Percentiles rank a stretch among this genome's conserved stretches.
Conservation (phyloP, 1,140 invertebrate genomes). For the Danaus plexippus region DNA sequence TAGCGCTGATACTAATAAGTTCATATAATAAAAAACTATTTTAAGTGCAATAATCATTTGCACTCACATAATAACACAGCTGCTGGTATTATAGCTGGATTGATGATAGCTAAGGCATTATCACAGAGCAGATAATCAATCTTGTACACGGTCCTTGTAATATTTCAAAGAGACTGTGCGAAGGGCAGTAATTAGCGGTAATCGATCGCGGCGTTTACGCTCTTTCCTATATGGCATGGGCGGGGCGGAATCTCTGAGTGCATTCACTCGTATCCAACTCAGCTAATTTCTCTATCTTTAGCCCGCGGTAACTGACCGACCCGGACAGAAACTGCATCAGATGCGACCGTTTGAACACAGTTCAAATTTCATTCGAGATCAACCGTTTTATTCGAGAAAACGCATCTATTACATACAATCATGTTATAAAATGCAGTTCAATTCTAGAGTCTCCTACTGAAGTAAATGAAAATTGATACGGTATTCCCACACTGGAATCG, state of each 20-base stretch:
- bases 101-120: slow-evolving; percentile 15
- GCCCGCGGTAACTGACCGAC: slow-evolving; percentile 63
- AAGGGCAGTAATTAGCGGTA: slow-evolving; percentile 60
- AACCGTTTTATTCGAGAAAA: no score
- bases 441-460: no score
- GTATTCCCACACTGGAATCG: slow-evolving; percentile 29
- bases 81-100: slow-evolving; percentile 10
- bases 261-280: slow-evolving; percentile 52
- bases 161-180: slow-evolving; percentile 39
- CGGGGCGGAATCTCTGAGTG: slow-evolving; percentile 38
- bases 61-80: slow-evolving; percentile 12
- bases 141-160: slow-evolving; percentile 24
- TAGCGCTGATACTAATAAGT: no score
- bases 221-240: slow-evolving; percentile 50
- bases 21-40: no score
- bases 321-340: slow-evolving; percentile 60
- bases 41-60: slow-evolving; percentile 8
- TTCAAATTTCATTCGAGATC: slow-evolving; percentile 20
- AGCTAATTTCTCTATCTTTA: slow-evolving; percentile 70
- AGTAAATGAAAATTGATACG: slow-evolving; percentile 30
- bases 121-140: slow-evolving; percentile 22
- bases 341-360: slow-evolving; percentile 51
- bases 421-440: no score
- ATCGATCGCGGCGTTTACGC: slow-evolving; percentile 59
- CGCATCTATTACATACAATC: no score